A percentile compares a stretch with the other conserved stretches of the same genome.
Evolutionary conservation across 2,888 invertebrate genomes (phyloP).

Genomic region (Athetis lepigone): DNA sequence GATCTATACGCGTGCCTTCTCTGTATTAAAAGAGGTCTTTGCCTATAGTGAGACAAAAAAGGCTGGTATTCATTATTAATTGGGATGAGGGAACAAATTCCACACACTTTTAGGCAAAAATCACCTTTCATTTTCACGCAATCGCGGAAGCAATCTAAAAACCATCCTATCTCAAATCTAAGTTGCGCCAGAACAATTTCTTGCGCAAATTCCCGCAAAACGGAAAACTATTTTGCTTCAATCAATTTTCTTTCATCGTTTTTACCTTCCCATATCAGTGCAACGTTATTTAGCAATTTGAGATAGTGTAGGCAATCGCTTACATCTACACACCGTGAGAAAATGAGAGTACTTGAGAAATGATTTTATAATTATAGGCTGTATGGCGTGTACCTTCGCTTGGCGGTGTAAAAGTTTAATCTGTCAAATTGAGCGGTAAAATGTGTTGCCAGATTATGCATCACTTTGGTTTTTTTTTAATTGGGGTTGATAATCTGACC

Average conservation of each 20-base stretch:
- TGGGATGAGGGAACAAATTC: neutral
- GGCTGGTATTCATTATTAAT: no score
- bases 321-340: slow-evolving; percentile 61
- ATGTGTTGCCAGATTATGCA: slow-evolving; percentile 36
- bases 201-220: slow-evolving; percentile 39
- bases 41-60: no score
- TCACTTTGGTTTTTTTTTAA: neutral
- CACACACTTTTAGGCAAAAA: neutral
- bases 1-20: no score
- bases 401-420: slow-evolving; percentile 59
- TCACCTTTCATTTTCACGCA: neutral
- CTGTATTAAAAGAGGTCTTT: no score
- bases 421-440: slow-evolving; percentile 58
- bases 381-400: slow-evolving; percentile 35
- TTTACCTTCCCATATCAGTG: slow-evolving; percentile 35
- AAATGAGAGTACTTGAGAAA: slow-evolving; percentile 59
- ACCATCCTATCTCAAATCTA: neutral
- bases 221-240: slow-evolving; percentile 52
- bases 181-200: slow-evolving; percentile 6
- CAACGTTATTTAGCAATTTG: slow-evolving; percentile 56
- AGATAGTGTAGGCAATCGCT: slow-evolving; percentile 43
- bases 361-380: slow-evolving; percentile 64
- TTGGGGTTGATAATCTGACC: no score
- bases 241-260: slow-evolving; percentile 50
- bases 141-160: slow-evolving; percentile 1